These are phyloP conservation scores for Hyperopisus bebe DNA, from an alignment of 2,113 vertebrate genomes.

Conservation along the genomic window DNA sequence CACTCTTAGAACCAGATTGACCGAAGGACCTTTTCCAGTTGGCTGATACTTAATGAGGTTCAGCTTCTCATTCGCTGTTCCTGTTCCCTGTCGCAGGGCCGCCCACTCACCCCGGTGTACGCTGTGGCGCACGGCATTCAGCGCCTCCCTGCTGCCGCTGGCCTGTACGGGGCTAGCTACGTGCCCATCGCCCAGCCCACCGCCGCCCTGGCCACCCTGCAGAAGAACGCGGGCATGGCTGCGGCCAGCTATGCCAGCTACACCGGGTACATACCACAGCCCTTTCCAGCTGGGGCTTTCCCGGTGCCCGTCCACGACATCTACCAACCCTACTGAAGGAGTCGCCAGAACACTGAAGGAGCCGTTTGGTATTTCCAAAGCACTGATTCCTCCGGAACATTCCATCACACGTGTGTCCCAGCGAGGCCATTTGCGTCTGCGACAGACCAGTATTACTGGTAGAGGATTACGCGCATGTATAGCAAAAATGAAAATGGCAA, in stretches of 20 bases:
- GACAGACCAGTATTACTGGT: not conserved
- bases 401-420: conserved; percentile 36
- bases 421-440: conserved; percentile 20
- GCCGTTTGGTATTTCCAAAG: conserved; percentile 83
- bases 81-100: conserved; percentile 63
- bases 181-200: conserved; percentile 78
- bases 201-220: conserved; percentile 81
- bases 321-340: conserved; percentile 85
- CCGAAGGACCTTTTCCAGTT: not conserved
- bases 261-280: conserved; percentile 81
- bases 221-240: conserved; percentile 76
- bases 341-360: conserved; percentile 66
- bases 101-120: conserved; percentile 91
- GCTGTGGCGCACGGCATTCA: conserved; percentile 85
- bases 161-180: conserved; percentile 84
- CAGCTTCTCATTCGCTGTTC: not conserved
- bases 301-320: conserved; percentile 89
- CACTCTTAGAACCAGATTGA: not conserved
- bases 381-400: conserved; percentile 54
- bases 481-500: conserved; percentile 27
- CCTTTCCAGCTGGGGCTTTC: conserved; percentile 78
- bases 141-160: conserved; percentile 72
- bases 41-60: not conserved
- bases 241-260: conserved; percentile 78
- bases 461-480: not conserved